Percentiles rank a stretch among this genome's conserved stretches.
Conservation (phyloP, 2,113 vertebrate species). For the Prinia subflava region DNA sequence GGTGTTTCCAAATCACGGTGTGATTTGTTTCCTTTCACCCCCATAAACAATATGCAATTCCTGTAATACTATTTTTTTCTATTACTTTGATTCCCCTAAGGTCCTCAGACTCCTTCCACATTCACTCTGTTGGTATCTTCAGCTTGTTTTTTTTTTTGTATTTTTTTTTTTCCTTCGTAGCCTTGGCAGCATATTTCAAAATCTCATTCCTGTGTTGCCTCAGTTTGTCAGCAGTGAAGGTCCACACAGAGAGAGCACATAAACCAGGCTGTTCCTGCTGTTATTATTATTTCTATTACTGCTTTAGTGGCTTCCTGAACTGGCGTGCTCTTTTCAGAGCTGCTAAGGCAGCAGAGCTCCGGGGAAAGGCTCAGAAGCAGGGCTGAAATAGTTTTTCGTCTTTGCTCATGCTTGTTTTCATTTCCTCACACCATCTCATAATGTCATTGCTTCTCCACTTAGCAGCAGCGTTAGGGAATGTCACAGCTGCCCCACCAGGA, state of each 20-base stretch:
- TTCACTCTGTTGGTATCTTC: background rate
- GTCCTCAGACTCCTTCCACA: background rate
- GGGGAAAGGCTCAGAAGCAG: background rate
- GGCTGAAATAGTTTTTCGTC: background rate
- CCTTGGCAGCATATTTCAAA: constrained; percentile 31
- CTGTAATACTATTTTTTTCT: constrained; percentile 29
- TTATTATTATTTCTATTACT: background rate
- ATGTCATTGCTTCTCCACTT: background rate
- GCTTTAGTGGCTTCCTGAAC: background rate
- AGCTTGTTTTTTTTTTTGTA: background rate
- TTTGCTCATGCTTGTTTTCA: background rate
- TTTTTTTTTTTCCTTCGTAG: background rate
- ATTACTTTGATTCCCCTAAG: constrained; percentile 32
- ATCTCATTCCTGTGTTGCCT: constrained; percentile 9
- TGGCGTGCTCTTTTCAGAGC: background rate
- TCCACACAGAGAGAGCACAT: background rate
- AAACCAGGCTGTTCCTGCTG: background rate
- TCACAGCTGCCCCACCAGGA: background rate
- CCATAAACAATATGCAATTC: background rate
- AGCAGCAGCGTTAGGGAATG: background rate
- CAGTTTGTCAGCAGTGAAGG: constrained; percentile 1
- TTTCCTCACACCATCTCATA: background rate
- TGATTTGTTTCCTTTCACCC: background rate
- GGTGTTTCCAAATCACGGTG: background rate
- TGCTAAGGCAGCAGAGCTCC: background rate